Conservation (phyloP, 37 sponge, comb jelly and placozoan genomes). For the Spongilla lacustris region DNA sequence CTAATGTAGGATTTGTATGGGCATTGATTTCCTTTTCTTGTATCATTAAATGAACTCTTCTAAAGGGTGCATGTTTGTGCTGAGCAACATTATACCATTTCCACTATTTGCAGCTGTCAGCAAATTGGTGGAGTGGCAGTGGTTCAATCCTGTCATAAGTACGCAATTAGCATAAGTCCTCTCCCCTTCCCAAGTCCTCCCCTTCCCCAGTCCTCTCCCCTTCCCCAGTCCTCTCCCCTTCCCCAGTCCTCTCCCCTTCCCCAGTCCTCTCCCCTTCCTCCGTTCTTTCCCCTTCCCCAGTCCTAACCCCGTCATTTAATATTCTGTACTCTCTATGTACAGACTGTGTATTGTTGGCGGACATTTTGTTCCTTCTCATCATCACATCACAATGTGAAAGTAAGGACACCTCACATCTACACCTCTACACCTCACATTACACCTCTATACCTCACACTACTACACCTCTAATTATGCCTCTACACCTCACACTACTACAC, state of each 20-base stretch:
- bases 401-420: not conserved
- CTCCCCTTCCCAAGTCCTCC: too few species aligned
- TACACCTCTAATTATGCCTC: too few species aligned
- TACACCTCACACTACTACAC: too few species aligned
- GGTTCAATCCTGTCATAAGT: slow-evolving; percentile 33
- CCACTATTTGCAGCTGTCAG: slow-evolving; percentile 4
- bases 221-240: not conserved
- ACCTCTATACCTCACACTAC: too few species aligned
- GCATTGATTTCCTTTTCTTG: too few species aligned
- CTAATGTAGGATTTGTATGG: too few species aligned
- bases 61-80: too few species aligned
- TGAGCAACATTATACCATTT: not conserved
- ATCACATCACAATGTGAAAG: not conserved
- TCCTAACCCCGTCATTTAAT: too few species aligned
- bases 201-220: not conserved
- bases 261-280: not conserved
- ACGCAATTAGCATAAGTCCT: not conserved
- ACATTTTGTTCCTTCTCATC: slow-evolving; percentile 43
- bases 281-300: not conserved
- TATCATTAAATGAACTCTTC: not conserved
- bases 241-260: not conserved
- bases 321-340: not conserved
- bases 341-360: slow-evolving; percentile 48
- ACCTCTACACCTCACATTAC: too few species aligned
- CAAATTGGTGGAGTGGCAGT: slow-evolving; percentile 25